Base-by-base conservation (phyloP, 1,140 invertebrate species). In the Drosophila arawakana region DNA sequence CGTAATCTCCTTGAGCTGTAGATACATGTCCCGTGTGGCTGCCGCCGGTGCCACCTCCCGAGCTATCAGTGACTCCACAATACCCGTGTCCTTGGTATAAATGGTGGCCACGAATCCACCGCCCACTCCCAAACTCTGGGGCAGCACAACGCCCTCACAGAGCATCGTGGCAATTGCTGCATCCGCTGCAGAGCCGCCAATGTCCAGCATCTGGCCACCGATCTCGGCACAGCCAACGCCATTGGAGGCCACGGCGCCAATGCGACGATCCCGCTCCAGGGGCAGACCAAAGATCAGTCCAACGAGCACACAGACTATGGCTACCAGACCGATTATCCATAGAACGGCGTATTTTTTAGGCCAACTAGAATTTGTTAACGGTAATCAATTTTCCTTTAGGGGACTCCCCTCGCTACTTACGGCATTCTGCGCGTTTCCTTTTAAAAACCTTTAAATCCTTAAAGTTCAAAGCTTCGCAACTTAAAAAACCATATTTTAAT, bases 121-220 rank as follows among this genome's bases (percentile, higher is more conserved):
- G 43, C 98, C 97, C 7, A 98, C 92, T 1, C 98, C 98, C 93
- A 97, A 95, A 76, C 96, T 97, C 92, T 98, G 97, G 25, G 96
- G 94, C 91, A 97, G 96, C 3, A 97, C 94, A 0, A 98, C 94
- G 0, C 97, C 97, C 86, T 97, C 96, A 91, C 98, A 98, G 78
- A 99, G 95, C 70, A 98, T 91, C 1, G 97, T 94, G 0, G 97
- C 97, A 69, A 99, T 96, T 0, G 97, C 96, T 2, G 97, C 97
- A 93, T 99, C 98, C 0, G 97, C 96, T 0, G 97, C 97, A 50
- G 95, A 96, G 2, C 98, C 98, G 77, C 96, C 95, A 75, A 94
- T 93, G 57, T 95, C 92, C 15, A 98, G 91, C 35, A 97, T 96
- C 7, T 65, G 58, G 10, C 84, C 96, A 80, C 97, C 97, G 75